Evolutionary conservation across 2,113 vertebrate species (phyloP).

Genomic region (Hypanus sabinus): DNA sequence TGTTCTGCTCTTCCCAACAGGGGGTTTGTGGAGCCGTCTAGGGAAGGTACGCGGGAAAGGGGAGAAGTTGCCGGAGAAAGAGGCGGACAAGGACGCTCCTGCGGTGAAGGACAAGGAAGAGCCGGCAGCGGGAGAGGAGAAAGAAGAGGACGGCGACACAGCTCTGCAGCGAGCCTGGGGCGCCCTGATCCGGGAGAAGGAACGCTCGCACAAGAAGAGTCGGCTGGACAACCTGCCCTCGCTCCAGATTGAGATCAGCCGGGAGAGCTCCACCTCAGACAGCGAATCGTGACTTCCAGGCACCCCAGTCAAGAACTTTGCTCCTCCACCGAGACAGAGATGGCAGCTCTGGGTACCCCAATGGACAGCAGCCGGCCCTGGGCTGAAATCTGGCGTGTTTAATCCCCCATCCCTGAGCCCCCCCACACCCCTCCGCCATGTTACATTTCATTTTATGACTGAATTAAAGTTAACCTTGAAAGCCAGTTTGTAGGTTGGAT

Average conservation of each 20-base stretch:
- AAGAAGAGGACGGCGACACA: conserved; percentile 66
- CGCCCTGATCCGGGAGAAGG: conserved; percentile 90
- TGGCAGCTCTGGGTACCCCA: background rate
- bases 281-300: conserved; percentile 71
- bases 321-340: background rate
- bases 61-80: conserved; percentile 56
- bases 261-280: conserved; percentile 85
- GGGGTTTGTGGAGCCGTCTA: conserved; percentile 83
- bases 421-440: background rate
- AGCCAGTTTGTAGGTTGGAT: background rate
- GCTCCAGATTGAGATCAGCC: conserved; percentile 94
- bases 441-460: conserved; percentile 20
- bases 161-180: conserved; percentile 89
- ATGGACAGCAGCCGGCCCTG: background rate
- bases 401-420: background rate
- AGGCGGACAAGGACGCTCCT: conserved; percentile 41
- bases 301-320: background rate
- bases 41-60: conserved; percentile 69
- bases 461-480: conserved; percentile 33
- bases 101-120: conserved; percentile 45
- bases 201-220: conserved; percentile 85
- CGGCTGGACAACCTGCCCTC: conserved; percentile 89
- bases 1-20: conserved; percentile 48
- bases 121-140: background rate
- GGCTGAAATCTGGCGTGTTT: background rate